Base-by-base conservation (phyloP, 1,140 invertebrate species). In the Drosophila bifasciata region DNA sequence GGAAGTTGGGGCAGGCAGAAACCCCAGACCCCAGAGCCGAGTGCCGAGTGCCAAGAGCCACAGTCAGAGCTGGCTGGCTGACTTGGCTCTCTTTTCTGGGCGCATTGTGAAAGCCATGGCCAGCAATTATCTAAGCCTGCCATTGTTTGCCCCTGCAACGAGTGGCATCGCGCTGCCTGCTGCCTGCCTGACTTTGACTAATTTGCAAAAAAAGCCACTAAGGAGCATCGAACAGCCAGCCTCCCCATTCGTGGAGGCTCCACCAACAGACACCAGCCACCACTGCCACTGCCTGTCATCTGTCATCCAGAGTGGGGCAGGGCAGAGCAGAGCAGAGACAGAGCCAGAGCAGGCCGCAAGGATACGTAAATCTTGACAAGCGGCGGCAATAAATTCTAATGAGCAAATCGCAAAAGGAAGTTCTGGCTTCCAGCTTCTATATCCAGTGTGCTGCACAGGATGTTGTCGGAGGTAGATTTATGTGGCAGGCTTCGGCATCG, bases 311-410 rank as follows among this genome's bases (percentile, higher is more conserved):
- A 61, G 45, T 62, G 41, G 28, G 41, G 25, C 39, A 19, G 6
- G 21, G 41, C 5, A 55, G 39, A 23, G 48, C 56, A 44, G 45
- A 13, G 25, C 44, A 16, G 25, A n/a, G n/a, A n/a, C 5, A 55
- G 39, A 23, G 48, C 56, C 23, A 6, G 45, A 46, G 25, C 44
- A 16, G 25, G 66, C 67, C 58, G 74, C 56, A 86, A 86, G 83
- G 83, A 86, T 86, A 86, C 83, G 83, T 86, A 86, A 88, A 86
- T 86, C 83, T 86, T 88, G 83, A 88, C 83, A 86, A 88, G 83
- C 81, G 69, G 81, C 83, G 72, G 81, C 83, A 81, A 86, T 86
- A 88, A 86, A 86, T 86, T 86, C 81, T 88, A 86, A 86, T 86
- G 81, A 86, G 81, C 81, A 86, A 88, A 86, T 86, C 81, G 83